Conservation (phyloP, 2,888 invertebrate species). For the Prosapia bicincta region DNA sequence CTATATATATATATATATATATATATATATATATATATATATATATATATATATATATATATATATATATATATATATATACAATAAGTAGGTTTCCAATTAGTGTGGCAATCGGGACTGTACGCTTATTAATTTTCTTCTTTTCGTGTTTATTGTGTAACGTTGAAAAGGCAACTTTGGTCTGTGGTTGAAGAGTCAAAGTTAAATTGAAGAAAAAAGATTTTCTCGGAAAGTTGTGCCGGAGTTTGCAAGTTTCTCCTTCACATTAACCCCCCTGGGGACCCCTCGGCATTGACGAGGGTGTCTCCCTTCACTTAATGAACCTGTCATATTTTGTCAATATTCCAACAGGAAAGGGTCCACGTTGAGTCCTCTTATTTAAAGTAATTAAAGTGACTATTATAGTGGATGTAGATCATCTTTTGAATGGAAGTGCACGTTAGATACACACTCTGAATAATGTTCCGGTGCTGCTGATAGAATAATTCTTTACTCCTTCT, state of each 20-base stretch:
- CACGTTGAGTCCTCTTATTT: not conserved
- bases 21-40: no score
- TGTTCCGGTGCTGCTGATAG: not conserved
- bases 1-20: no score
- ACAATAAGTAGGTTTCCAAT: no score
- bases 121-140: no score
- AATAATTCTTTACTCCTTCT: not conserved
- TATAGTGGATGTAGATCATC: not conserved
- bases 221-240: not conserved
- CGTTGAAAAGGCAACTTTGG: no score
- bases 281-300: not conserved
- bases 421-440: not conserved
- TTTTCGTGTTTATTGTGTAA: no score
- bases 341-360: not conserved
- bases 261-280: not conserved
- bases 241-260: not conserved
- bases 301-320: not conserved
- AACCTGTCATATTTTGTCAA: slow-evolving; percentile 2
- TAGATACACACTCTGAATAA: not conserved
- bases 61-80: no score
- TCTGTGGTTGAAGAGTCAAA: no score
- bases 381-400: not conserved
- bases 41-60: no score
- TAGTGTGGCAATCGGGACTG: no score
- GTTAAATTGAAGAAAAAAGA: not conserved